A percentile compares a stretch with the other conserved stretches of the same genome.
Conservation (phyloP, 2,797 vertebrate species). For the Danio choprae region DNA sequence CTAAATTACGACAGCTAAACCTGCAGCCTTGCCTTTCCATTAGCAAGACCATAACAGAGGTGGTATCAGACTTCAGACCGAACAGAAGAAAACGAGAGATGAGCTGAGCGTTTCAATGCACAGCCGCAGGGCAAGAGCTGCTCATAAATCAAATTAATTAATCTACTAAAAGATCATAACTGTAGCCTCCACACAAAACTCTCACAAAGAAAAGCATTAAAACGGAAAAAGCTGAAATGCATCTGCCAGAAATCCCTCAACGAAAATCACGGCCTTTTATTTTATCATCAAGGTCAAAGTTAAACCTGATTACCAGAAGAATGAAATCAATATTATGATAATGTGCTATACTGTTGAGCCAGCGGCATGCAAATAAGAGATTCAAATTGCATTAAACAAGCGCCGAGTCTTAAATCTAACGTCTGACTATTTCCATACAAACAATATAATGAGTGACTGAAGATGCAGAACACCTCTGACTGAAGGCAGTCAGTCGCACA, state of each 20-base stretch:
- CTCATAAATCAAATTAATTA: slow-evolving; percentile 68
- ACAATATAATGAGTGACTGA: neutral
- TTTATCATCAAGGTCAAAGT: slow-evolving; percentile 38
- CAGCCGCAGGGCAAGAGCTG: slow-evolving; percentile 30
- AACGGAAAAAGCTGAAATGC: neutral
- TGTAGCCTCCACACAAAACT: slow-evolving; percentile 13
- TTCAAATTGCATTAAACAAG: slow-evolving; percentile 25
- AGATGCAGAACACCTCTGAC: slow-evolving; percentile 28
- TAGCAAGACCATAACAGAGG: slow-evolving; percentile 57
- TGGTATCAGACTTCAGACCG: slow-evolving; percentile 53
- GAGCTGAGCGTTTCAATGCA: slow-evolving; percentile 9
- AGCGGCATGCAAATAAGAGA: slow-evolving; percentile 30
- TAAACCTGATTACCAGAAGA: slow-evolving; percentile 19
- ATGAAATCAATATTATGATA: slow-evolving; percentile 31
- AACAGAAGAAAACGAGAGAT: slow-evolving; percentile 28
- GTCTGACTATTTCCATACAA: slow-evolving; percentile 25
- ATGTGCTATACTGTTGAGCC: neutral
- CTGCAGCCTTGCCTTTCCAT: slow-evolving; percentile 30
- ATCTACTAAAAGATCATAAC: slow-evolving; percentile 65
- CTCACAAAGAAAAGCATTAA: slow-evolving; percentile 4
- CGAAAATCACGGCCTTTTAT: slow-evolving; percentile 5
- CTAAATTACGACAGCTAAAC: slow-evolving; percentile 9
- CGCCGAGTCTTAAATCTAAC: slow-evolving; percentile 16
- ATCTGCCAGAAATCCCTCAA: slow-evolving; percentile 13
- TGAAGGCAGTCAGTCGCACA: slow-evolving; percentile 11